Evolutionary conservation across 2,888 invertebrate species (phyloP).

Genomic region (Charanyca ferruginea): DNA sequence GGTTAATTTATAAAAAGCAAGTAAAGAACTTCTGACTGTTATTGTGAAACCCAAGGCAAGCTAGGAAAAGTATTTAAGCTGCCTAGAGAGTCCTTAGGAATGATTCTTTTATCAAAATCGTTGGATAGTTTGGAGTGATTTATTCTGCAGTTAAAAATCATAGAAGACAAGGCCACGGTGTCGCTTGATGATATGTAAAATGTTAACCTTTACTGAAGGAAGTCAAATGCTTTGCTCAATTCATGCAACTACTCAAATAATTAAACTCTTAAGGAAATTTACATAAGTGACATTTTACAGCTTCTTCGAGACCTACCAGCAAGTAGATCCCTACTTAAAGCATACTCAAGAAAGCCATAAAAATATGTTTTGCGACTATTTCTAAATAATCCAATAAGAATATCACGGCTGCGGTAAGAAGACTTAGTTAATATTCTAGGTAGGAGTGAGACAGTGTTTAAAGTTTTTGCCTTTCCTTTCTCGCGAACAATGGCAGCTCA

Average conservation of each 20-base stretch:
- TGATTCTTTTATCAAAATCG: neutral
- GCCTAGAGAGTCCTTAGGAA: neutral
- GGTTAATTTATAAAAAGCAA: slow-evolving; percentile 12
- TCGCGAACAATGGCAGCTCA: slow-evolving; percentile 21
- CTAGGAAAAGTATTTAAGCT: too few species aligned
- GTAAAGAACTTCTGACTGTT: neutral
- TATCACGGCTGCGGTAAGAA: slow-evolving; percentile 52
- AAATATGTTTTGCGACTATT: slow-evolving; percentile 49
- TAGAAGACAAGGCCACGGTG: neutral
- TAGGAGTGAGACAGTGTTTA: slow-evolving; percentile 20
- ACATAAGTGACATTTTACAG: slow-evolving; percentile 5
- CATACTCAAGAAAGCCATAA: slow-evolving; percentile 60
- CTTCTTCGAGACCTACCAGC: slow-evolving; percentile 15
- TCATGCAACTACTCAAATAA: neutral
- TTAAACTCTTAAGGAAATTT: neutral
- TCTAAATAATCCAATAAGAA: slow-evolving; percentile 63
- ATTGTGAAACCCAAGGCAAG: too few species aligned
- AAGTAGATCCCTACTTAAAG: slow-evolving; percentile 11
- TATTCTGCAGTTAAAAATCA: neutral
- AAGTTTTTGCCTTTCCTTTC: slow-evolving; percentile 18
- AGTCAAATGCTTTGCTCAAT: neutral
- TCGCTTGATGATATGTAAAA: neutral
- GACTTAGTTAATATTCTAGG: slow-evolving; percentile 29
- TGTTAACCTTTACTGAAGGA: neutral
- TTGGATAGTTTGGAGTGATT: neutral